A percentile compares a stretch with the other conserved stretches of the same genome.
These are phyloP conservation scores for Drosophila monieri DNA, from an alignment of 2,888 invertebrate genomes.

Conservation along the genomic window DNA sequence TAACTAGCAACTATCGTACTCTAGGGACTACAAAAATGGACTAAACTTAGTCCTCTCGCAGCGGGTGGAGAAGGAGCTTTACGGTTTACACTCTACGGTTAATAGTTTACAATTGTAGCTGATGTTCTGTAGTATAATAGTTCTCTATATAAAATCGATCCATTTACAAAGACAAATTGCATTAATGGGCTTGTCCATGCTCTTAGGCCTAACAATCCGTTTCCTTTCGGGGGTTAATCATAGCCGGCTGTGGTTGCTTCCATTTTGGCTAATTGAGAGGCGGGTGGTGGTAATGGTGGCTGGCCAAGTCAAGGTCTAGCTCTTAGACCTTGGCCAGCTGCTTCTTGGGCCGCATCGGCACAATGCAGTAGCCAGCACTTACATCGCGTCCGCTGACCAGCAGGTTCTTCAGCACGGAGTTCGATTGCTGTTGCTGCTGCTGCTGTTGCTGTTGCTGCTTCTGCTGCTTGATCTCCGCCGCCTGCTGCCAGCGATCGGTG, in stretches of 20 bases:
- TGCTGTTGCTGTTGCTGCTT: conserved; percentile 70
- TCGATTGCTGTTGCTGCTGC: conserved; percentile 82
- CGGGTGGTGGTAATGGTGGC: conserved; percentile 39
- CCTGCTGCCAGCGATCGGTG: conserved; percentile 64
- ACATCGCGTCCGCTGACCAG: conserved; percentile 97
- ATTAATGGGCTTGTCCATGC: conserved; percentile 68
- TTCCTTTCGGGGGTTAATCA: conserved; percentile 16
- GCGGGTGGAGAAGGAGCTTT: conserved; percentile 37
- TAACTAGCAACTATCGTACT: conserved; percentile 21
- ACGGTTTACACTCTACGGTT: conserved; percentile 21
- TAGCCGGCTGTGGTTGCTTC: conserved; percentile 47
- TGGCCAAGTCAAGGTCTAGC: conserved; percentile 17
- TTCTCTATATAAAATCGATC: conserved; percentile 82
- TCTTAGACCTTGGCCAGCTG: conserved; percentile 83
- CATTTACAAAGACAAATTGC: conserved; percentile 83
- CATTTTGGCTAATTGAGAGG: conserved; percentile 48
- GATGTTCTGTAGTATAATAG: conserved; percentile 13
- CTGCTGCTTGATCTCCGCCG: conserved; percentile 72
- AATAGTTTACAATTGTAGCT: conserved; percentile 4
- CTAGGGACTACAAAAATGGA: conserved; percentile 40
- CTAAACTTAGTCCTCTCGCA: conserved; percentile 38
- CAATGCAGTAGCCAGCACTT: conserved; percentile 95
- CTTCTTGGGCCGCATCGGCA: conserved; percentile 87
- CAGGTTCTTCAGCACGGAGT: conserved; percentile 94
- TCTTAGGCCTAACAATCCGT: conserved; percentile 40